phyloP scores from a whole-genome alignment of 1,140 invertebrate species.

The Rhynchophorus ferrugineus region DNA sequence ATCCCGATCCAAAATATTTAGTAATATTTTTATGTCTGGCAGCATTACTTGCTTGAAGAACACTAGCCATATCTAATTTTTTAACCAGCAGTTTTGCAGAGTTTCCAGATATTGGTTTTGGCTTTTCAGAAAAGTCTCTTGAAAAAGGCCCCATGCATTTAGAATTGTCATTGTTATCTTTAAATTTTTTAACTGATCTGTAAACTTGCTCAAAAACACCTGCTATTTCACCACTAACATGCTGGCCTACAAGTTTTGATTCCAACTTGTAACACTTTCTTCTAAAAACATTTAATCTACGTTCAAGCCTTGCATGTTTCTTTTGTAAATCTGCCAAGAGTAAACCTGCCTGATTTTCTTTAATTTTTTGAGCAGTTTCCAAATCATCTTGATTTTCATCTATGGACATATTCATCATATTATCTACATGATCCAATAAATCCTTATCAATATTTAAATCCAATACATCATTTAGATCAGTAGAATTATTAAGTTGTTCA shows the following conservation, averaged over 20 bases:
- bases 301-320: conserved; percentile 57
- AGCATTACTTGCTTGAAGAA: conserved; percentile 36
- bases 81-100: conserved; percentile 49
- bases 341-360: conserved; percentile 39
- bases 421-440: conserved; percentile 48
- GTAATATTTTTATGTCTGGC: conserved; percentile 35
- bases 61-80: conserved; percentile 44
- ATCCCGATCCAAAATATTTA: conserved; percentile 57
- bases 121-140: conserved; percentile 22
- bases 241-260: conserved; percentile 60
- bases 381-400: conserved; percentile 43
- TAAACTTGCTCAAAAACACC: conserved; percentile 65
- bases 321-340: conserved; percentile 39
- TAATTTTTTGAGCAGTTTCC: conserved; percentile 30
- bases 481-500: conserved; percentile 37
- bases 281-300: conserved; percentile 60
- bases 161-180: conserved; percentile 21
- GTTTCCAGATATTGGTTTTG: conserved; percentile 43
- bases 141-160: background rate
- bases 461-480: conserved; percentile 48
- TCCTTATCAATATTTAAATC: conserved; percentile 46
- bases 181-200: conserved; percentile 41
- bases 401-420: conserved; percentile 53
- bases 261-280: conserved; percentile 69
- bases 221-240: conserved; percentile 65